Conservation (phyloP, 2,888 invertebrate species). For the Drosophila engyochracea region DNA sequence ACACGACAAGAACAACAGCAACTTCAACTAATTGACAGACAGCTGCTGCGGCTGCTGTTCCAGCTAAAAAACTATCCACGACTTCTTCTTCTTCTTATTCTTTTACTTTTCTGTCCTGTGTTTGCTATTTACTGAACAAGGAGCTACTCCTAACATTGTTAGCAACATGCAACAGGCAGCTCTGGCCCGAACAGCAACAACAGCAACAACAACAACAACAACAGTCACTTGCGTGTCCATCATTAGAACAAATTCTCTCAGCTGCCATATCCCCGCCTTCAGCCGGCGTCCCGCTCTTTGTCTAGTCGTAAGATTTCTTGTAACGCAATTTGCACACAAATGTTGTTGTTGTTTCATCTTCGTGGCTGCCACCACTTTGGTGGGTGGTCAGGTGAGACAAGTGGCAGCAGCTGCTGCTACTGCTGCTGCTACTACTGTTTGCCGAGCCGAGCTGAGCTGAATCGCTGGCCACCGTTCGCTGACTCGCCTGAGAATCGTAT, state of each 20-base stretch:
- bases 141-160: constrained; percentile 49
- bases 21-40: constrained; percentile 78
- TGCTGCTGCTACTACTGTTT: constrained; percentile 11
- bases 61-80: constrained; percentile 32
- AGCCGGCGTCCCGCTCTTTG: constrained; percentile 4
- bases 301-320: constrained; percentile 54
- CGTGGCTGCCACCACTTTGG: constrained; percentile 69
- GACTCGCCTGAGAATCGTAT: constrained; percentile 82
- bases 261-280: constrained; percentile 39
- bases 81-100: constrained; percentile 20
- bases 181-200: constrained; percentile 25
- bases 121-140: constrained; percentile 71
- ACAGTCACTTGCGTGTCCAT: constrained; percentile 76
- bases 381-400: constrained; percentile 85
- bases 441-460: constrained; percentile 28
- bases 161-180: constrained; percentile 32
- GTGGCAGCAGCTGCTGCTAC: constrained; percentile 60
- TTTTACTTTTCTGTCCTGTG: constrained; percentile 31
- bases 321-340: constrained; percentile 83
- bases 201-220: constrained; percentile 35
- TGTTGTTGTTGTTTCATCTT: constrained; percentile 57
- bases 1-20: constrained; percentile 13
- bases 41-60: constrained; percentile 41
- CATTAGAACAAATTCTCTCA: constrained; percentile 84
- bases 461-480: constrained; percentile 65